Base-by-base conservation (phyloP, 2,888 invertebrate genomes). In the Platerodrilus igneus region DNA sequence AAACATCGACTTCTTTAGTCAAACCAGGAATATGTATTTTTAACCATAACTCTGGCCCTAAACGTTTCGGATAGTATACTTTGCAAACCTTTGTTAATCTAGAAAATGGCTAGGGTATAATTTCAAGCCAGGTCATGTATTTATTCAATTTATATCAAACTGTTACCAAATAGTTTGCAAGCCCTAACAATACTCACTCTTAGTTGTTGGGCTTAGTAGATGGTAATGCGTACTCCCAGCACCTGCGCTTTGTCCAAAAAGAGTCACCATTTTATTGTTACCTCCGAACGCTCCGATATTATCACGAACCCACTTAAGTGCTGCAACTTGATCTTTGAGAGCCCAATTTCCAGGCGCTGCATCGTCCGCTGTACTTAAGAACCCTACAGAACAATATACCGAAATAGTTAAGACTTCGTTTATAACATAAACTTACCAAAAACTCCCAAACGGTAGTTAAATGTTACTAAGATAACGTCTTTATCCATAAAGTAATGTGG, bases 401-500 rank as follows among this genome's bases (percentile, higher is more conserved):
- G 45, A 45, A 2, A 35, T 21, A 6, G 20, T 29, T 23, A 22
- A 5, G 5, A 19, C 8, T 19, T n/a, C n/a, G n/a, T n/a, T n/a
- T n/a, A n/a, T n/a, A n/a, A n/a, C n/a, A n/a, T n/a, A n/a, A n/a
- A 37, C 43, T 48, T 51, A 64, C 66, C 66, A 36, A 66, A 56
- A 25, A 60, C 53, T 25, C 63, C 64, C 3, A 66, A 33, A 15
- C 74, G 58, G 51, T 74, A 74, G 44, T 70, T 67, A 47, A 73
- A 58, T 5, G 70, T 70, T 1, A 74, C 72, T 27, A 74, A 42
- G 28, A 74, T 57, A 2, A 74, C 66, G 35, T 72, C 60, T 41
- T 63, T 52, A 47, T 75, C 73, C 73, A 76, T 69, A 22, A 75
- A 64, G 52, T 71, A 74, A 47, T 73, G 69, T 0, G 75, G 73